Percentiles rank a stretch among this genome's conserved stretches.
phyloP scores from a whole-genome alignment of 2,888 invertebrate species.

The Yponomeuta plumbellus region DNA sequence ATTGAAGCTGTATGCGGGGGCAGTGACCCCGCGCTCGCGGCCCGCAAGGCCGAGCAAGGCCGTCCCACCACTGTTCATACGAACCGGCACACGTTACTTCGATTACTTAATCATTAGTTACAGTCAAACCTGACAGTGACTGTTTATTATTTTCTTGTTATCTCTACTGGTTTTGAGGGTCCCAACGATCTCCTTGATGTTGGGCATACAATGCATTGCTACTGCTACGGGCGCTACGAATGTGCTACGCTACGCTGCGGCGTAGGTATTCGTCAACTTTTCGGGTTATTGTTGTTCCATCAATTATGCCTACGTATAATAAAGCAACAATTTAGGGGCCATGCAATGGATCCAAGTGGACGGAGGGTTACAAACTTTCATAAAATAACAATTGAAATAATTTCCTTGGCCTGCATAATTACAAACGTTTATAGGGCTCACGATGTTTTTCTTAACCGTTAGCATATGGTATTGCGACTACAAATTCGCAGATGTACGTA shows the following conservation, averaged over 20 bases:
- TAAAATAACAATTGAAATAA: too few species aligned
- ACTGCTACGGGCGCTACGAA: background rate
- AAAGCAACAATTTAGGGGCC: too few species aligned
- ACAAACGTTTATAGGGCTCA: background rate
- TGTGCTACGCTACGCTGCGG: background rate
- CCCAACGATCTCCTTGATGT: background rate
- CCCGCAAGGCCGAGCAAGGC: constrained; percentile 69
- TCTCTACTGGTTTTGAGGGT: background rate
- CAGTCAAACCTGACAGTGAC: background rate
- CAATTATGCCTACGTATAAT: too few species aligned
- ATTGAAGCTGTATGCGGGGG: constrained; percentile 13
- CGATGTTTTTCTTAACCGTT: too few species aligned
- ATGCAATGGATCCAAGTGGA: too few species aligned
- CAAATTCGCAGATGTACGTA: too few species aligned
- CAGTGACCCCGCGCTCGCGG: constrained; percentile 34
- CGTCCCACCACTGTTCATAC: constrained; percentile 38
- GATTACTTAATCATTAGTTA: constrained; percentile 15
- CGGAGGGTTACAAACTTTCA: too few species aligned
- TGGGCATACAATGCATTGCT: background rate
- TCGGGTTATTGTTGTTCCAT: background rate
- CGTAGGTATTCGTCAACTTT: background rate
- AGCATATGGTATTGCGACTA: too few species aligned
- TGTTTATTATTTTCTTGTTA: background rate
- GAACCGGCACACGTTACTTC: constrained; percentile 9
- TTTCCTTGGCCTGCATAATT: too few species aligned